Conservation (phyloP, 2,888 invertebrate species). For the Rhagophthalmus giganteus region DNA sequence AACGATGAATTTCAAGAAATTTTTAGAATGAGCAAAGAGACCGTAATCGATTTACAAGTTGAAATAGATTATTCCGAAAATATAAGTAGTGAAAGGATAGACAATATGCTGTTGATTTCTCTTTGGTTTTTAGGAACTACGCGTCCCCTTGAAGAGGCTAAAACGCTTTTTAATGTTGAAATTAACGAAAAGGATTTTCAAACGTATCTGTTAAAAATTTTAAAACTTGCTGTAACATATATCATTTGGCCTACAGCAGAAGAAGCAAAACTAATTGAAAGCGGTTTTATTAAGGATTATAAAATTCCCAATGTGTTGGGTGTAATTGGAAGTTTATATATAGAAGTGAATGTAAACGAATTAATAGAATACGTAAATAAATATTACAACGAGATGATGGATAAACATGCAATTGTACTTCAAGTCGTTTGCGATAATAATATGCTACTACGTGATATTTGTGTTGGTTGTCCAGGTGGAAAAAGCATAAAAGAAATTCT, state of each 20-base stretch:
- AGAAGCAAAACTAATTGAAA: constrained; percentile 30
- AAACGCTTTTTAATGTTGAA: constrained; percentile 26
- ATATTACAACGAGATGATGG: constrained; percentile 33
- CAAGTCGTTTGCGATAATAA: constrained; percentile 39
- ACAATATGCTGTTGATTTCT: constrained; percentile 29
- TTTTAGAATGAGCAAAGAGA: constrained; percentile 35
- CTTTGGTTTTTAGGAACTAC: constrained; percentile 38
- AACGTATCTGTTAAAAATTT: constrained; percentile 32
- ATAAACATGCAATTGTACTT: constrained; percentile 35
- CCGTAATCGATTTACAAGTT: constrained; percentile 32
- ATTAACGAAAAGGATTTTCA: constrained; percentile 27
- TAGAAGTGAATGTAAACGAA: constrained; percentile 27
- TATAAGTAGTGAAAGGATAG: constrained; percentile 25
- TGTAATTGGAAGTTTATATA: constrained; percentile 36
- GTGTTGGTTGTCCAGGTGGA: constrained; percentile 37
- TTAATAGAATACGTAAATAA: constrained; percentile 4
- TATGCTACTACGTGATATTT: constrained; percentile 36
- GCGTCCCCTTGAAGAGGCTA: constrained; percentile 29
- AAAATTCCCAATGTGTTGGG: constrained; percentile 35
- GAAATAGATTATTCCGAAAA: constrained; percentile 33
- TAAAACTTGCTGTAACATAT: constrained; percentile 30
- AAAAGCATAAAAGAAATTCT: constrained; percentile 35
- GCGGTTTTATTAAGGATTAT: constrained; percentile 29
- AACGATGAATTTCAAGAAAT: constrained; percentile 35
- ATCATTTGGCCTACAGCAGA: constrained; percentile 33